These are phyloP conservation scores for Arctocebus calabarensis DNA, from an alignment of 2,797 vertebrate genomes.

Conservation along the genomic window DNA sequence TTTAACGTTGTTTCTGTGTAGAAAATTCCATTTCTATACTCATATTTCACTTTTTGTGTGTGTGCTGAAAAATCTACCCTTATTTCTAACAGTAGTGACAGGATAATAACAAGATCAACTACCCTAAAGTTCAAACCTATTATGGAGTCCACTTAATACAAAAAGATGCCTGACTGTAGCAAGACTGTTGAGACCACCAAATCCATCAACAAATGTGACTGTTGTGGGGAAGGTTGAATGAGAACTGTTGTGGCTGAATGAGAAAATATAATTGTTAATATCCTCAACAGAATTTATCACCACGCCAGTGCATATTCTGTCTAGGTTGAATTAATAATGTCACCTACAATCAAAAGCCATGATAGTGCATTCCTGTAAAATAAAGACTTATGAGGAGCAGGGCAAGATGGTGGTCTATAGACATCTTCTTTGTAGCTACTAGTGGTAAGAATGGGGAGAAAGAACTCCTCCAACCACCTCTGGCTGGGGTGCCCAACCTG, in stretches of 20 bases:
- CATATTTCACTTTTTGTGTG: background rate
- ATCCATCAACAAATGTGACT: background rate
- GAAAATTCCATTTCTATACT: slow-evolving; percentile 24
- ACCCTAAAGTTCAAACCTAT: background rate
- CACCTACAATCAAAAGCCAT: background rate
- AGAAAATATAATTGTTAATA: background rate
- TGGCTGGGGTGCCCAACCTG: too few relatives aligned
- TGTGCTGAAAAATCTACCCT: background rate
- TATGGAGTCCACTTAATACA: background rate
- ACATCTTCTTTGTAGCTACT: too few relatives aligned
- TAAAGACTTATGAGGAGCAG: background rate
- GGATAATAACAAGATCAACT: background rate
- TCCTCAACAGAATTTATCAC: background rate
- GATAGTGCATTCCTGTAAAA: background rate
- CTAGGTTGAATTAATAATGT: background rate
- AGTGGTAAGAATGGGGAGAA: too few relatives aligned
- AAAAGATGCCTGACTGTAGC: background rate
- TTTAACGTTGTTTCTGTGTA: background rate
- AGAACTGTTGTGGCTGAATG: background rate
- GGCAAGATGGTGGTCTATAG: too few relatives aligned
- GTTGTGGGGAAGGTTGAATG: background rate
- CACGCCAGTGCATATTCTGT: background rate
- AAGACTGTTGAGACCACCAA: background rate
- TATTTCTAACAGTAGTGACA: slow-evolving; percentile 46
- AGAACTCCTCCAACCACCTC: too few relatives aligned